Evolutionary conservation across 2,888 invertebrate genomes (phyloP).

Genomic region (Limenitis camilla): DNA sequence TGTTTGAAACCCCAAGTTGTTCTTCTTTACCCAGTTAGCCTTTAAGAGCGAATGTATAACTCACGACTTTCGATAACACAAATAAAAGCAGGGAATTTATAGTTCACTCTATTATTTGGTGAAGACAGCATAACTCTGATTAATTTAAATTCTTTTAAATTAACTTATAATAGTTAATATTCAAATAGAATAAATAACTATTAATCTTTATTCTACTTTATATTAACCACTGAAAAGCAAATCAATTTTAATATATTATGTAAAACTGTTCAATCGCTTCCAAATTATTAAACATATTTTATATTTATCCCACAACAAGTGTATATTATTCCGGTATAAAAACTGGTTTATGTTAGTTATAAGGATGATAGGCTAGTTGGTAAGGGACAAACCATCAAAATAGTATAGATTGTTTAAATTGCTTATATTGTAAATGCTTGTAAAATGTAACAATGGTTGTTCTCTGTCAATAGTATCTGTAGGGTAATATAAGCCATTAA

Average conservation of each 20-base stretch:
- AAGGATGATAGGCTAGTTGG: too few relatives aligned
- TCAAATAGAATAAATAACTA: not conserved
- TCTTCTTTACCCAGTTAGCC: slow-evolving; percentile 35
- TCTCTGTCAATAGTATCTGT: not conserved
- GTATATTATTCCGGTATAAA: too few relatives aligned
- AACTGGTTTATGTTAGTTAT: too few relatives aligned
- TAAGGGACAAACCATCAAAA: too few relatives aligned
- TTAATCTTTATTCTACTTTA: too few relatives aligned
- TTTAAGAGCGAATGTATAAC: slow-evolving; percentile 48
- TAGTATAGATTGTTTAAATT: too few relatives aligned
- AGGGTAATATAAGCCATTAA: not conserved
- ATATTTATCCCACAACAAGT: too few relatives aligned
- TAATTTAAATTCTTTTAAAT: slow-evolving; percentile 7
- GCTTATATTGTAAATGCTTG: too few relatives aligned
- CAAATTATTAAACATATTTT: too few relatives aligned
- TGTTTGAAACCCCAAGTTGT: slow-evolving; percentile 7
- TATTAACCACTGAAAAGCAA: too few relatives aligned
- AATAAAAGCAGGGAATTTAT: slow-evolving; percentile 51
- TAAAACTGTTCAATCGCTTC: too few relatives aligned
- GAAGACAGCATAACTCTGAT: slow-evolving; percentile 37
- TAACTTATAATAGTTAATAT: not conserved
- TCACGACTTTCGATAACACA: slow-evolving; percentile 55
- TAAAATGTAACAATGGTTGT: not conserved
- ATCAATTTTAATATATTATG: too few relatives aligned
- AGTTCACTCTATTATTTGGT: slow-evolving; percentile 46